Evolutionary conservation across 1,140 invertebrate genomes (phyloP).

Genomic region (Heliothis subflexa): DNA sequence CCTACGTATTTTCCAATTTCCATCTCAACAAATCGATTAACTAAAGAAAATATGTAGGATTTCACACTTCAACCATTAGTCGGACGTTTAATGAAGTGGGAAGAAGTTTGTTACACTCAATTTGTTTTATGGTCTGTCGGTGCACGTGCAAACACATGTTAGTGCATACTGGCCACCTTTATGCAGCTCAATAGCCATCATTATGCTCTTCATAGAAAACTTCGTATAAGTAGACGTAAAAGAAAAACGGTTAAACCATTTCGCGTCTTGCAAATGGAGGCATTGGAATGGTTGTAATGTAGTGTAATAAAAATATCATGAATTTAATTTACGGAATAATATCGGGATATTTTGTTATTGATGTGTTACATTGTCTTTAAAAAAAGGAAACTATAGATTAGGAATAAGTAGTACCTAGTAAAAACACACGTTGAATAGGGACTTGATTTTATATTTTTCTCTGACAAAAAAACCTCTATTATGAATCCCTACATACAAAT

Average conservation of each 20-base stretch:
- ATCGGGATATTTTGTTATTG: too few species aligned
- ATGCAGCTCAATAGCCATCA: conserved; percentile 14
- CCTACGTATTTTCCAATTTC: too few species aligned
- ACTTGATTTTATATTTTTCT: too few species aligned
- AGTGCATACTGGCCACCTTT: neutral
- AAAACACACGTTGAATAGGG: too few species aligned
- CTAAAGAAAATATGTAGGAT: neutral
- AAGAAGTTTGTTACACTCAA: conserved; percentile 50
- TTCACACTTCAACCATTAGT: neutral
- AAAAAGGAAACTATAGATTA: too few species aligned
- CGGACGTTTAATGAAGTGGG: conserved; percentile 33
- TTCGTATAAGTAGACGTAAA: neutral
- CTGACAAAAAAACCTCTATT: too few species aligned
- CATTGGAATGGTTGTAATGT: neutral
- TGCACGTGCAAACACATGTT: conserved; percentile 13
- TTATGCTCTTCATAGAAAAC: conserved; percentile 16
- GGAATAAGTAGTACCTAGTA: too few species aligned
- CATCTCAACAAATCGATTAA: too few species aligned
- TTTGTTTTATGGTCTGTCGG: conserved; percentile 48
- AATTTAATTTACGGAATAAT: too few species aligned
- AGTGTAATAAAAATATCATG: too few species aligned
- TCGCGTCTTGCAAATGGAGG: neutral
- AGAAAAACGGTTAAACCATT: neutral
- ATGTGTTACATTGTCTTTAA: too few species aligned
- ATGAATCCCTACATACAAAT: too few species aligned